Evolutionary conservation across 35 echinoderm and acorn worm species (phyloP).

Genomic region (Holothuria glaberrima): DNA sequence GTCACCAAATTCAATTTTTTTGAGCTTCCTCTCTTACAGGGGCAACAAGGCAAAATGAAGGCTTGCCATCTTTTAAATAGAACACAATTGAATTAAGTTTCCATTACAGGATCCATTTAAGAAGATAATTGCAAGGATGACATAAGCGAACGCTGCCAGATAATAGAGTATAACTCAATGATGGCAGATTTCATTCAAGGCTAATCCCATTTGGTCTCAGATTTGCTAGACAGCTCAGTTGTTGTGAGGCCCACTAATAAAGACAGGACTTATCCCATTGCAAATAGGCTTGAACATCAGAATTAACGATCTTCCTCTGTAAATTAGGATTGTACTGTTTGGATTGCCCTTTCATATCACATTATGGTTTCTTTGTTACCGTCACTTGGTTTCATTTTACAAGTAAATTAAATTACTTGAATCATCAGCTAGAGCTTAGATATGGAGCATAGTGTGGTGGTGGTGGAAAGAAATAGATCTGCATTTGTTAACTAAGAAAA

Average conservation of each 20-base stretch:
- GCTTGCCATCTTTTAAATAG: conserved; percentile 48
- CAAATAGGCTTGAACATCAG: too few relatives aligned
- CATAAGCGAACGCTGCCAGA: conserved; percentile 30
- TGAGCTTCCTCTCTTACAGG: conserved; percentile 9
- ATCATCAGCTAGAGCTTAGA: too few relatives aligned
- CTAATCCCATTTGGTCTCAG: conserved; percentile 53
- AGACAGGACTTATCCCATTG: neutral
- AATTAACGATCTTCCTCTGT: too few relatives aligned
- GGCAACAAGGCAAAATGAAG: conserved; percentile 34
- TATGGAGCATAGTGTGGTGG: too few relatives aligned
- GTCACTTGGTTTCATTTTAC: too few relatives aligned
- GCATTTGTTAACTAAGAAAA: too few relatives aligned
- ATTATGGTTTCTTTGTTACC: too few relatives aligned
- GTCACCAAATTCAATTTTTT: conserved; percentile 29
- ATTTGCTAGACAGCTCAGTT: too few relatives aligned
- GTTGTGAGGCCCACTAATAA: conserved; percentile 11
- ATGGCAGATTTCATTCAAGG: conserved; percentile 60
- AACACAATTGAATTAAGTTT: conserved; percentile 60
- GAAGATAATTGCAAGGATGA: conserved; percentile 58
- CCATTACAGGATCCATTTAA: conserved; percentile 62
- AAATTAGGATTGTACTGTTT: too few relatives aligned
- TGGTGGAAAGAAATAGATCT: too few relatives aligned
- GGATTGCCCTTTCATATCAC: too few relatives aligned
- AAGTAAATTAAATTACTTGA: too few relatives aligned
- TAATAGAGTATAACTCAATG: conserved; percentile 64